A percentile compares a stretch with the other conserved stretches of the same genome.
Conservation (phyloP, 2,797 vertebrate genomes). For the Anolis apletophallus region DNA sequence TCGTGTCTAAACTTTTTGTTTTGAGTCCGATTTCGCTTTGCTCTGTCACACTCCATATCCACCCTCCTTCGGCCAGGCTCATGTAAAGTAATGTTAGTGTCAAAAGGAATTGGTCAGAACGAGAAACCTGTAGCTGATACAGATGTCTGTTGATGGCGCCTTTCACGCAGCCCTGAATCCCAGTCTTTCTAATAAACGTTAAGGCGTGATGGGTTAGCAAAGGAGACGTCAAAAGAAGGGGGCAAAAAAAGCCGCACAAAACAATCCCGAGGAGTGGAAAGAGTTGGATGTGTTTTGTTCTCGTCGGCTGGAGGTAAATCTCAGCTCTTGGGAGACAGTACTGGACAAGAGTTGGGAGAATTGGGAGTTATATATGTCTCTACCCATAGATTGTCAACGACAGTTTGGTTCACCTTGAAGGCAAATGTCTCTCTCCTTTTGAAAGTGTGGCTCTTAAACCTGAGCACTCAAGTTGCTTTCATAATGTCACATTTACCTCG, state of each 20-base stretch:
- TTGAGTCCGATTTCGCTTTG: constrained; percentile 72
- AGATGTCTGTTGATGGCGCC: constrained; percentile 59
- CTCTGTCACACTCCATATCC: constrained; percentile 67
- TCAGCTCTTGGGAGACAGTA: constrained; percentile 11
- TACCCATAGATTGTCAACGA: constrained; percentile 18
- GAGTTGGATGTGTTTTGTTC: constrained; percentile 17
- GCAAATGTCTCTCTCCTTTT: neutral
- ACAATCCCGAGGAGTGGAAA: constrained; percentile 13
- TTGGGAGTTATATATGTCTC: neutral
- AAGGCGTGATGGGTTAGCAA: constrained; percentile 17
- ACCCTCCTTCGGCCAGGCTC: constrained; percentile 59
- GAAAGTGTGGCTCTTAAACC: constrained; percentile 32
- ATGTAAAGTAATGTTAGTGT: constrained; percentile 64
- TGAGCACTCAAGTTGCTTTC: neutral
- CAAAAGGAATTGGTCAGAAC: constrained; percentile 56
- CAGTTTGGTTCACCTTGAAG: constrained; percentile 1
- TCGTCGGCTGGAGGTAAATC: neutral
- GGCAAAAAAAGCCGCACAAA: neutral
- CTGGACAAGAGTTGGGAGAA: neutral
- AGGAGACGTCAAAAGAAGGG: neutral
- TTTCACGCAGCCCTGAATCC: neutral
- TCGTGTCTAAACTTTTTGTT: constrained; percentile 76
- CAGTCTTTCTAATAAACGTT: constrained; percentile 39
- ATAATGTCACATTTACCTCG: constrained; percentile 1
- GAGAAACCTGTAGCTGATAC: constrained; percentile 53